These are phyloP conservation scores for Zapus hudsonius DNA, from an alignment of 2,113 vertebrate genomes.

Conservation along the genomic window DNA sequence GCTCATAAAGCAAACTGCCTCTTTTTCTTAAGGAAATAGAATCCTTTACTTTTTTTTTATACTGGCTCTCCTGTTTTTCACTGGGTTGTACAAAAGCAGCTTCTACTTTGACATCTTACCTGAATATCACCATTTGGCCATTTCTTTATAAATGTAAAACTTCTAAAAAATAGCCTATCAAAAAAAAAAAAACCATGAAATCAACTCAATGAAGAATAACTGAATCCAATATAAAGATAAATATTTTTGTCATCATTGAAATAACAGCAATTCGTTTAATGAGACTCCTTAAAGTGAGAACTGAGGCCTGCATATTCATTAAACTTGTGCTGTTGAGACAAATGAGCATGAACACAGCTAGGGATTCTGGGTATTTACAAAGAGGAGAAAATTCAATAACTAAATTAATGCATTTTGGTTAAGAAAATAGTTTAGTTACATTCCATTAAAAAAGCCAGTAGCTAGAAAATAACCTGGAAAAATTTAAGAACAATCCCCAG, in stretches of 20 bases:
- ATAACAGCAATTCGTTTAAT: neutral
- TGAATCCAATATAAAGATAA: neutral
- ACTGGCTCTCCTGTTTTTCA: neutral
- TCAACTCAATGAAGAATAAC: slow-evolving; percentile 9
- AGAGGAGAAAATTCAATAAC: slow-evolving; percentile 19
- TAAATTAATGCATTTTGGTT: slow-evolving; percentile 15
- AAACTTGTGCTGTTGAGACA: neutral
- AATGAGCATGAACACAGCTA: slow-evolving; percentile 26
- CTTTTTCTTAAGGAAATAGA: neutral
- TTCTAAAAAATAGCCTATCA: neutral
- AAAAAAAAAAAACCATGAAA: neutral
- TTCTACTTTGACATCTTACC: neutral
- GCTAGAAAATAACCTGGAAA: slow-evolving; percentile 49
- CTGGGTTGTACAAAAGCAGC: no score
- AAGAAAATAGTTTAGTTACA: slow-evolving; percentile 18
- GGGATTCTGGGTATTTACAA: neutral
- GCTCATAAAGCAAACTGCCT: no score
- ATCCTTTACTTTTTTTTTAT: neutral
- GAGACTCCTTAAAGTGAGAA: neutral
- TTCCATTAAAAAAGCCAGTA: slow-evolving; percentile 47
- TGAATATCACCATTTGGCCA: neutral
- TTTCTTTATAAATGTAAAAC: slow-evolving; percentile 1
- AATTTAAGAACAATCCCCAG: slow-evolving; percentile 42
- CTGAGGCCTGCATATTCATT: neutral
- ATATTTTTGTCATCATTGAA: slow-evolving; percentile 25